Evolutionary conservation across 2,888 invertebrate species (phyloP).

Genomic region (Ellobium chinense): DNA sequence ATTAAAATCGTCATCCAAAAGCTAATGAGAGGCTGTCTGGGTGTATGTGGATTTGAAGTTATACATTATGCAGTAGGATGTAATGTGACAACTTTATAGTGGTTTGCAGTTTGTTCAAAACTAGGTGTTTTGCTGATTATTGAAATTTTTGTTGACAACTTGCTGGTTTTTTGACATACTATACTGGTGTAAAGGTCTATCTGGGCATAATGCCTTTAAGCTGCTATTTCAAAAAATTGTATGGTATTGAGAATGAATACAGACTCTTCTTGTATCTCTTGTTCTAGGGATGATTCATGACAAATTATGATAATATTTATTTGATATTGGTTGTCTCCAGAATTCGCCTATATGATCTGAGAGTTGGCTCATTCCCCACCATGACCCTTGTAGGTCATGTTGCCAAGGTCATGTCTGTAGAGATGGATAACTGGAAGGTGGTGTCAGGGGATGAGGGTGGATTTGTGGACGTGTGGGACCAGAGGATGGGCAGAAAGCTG

Average conservation of each 20-base stretch:
- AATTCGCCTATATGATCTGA: slow-evolving; percentile 70
- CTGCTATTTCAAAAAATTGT: neutral
- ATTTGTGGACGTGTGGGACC: slow-evolving; percentile 74
- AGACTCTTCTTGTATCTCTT: neutral
- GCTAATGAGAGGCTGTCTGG: too few species aligned
- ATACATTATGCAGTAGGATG: too few species aligned
- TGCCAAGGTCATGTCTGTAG: slow-evolving; percentile 63
- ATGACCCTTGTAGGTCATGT: slow-evolving; percentile 63
- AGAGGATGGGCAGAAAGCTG: slow-evolving; percentile 70
- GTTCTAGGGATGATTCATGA: too few species aligned
- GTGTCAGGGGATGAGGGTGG: slow-evolving; percentile 73
- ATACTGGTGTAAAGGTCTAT: too few species aligned
- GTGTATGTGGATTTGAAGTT: too few species aligned
- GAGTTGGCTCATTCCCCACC: slow-evolving; percentile 45
- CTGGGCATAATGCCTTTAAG: too few species aligned
- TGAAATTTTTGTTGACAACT: too few species aligned
- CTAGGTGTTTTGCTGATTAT: too few species aligned
- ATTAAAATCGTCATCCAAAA: too few species aligned
- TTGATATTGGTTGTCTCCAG: slow-evolving; percentile 53
- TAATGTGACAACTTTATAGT: too few species aligned
- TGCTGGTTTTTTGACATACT: too few species aligned
- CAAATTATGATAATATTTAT: neutral
- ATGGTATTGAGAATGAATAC: neutral
- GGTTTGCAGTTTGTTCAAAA: too few species aligned
- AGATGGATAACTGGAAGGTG: slow-evolving; percentile 77